A percentile compares a stretch with the other conserved stretches of the same genome.
Evolutionary conservation across 2,888 invertebrate species (phyloP).

Genomic region (Adineta ricciae): DNA sequence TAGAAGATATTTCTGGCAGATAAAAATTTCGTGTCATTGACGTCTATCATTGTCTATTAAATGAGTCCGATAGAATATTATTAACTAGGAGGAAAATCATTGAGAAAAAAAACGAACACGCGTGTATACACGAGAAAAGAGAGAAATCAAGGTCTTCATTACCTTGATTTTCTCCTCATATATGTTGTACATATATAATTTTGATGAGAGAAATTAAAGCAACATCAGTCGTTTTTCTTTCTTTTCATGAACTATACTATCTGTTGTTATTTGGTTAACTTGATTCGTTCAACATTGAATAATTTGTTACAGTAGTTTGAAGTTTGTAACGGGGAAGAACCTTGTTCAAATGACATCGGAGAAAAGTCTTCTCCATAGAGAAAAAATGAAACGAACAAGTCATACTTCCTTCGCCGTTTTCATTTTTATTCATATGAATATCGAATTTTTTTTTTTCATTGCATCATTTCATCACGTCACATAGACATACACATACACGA

Average conservation of each 20-base stretch:
- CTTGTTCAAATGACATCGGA: not conserved
- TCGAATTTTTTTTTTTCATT: not conserved
- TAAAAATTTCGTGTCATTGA: not conserved
- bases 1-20: not conserved
- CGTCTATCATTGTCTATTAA: not conserved
- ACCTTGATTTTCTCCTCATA: not conserved
- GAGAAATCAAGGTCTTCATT: not conserved
- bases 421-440: not conserved
- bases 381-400: not conserved
- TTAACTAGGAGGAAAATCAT: not conserved
- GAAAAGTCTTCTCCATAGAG: not conserved
- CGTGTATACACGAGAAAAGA: not conserved
- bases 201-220: not conserved
- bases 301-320: not conserved
- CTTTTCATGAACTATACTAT: conserved; percentile 1
- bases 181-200: not conserved
- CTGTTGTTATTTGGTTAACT: not conserved
- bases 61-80: no score
- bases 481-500: not conserved
- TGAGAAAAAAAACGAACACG: not conserved
- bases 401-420: not conserved
- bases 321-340: not conserved
- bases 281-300: not conserved
- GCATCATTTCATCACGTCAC: not conserved
- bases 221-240: not conserved